Evolutionary conservation across 1,140 invertebrate genomes (phyloP).

Genomic region (Pissodes strobi): DNA sequence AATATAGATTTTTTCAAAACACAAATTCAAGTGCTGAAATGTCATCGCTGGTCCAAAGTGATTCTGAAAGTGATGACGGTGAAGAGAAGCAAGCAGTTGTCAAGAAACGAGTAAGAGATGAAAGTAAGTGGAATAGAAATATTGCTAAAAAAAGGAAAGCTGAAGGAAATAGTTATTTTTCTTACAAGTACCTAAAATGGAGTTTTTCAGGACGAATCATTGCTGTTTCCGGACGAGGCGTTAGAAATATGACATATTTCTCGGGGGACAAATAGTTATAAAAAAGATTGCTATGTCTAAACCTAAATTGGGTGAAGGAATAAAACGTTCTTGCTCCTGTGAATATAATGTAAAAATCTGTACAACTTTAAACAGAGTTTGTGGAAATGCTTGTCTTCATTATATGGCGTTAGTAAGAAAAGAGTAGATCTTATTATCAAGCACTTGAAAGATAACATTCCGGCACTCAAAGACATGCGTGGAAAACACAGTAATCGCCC

Average conservation of each 20-base stretch:
- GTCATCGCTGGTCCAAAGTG: background rate
- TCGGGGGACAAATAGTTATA: background rate
- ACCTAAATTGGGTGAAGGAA: background rate
- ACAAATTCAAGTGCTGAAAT: background rate
- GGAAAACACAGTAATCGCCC: background rate
- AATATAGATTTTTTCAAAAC: background rate
- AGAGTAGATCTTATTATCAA: background rate
- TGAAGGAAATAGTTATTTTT: slow-evolving; percentile 7
- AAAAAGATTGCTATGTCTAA: background rate
- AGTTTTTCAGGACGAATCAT: no score
- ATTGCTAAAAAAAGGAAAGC: slow-evolving; percentile 18
- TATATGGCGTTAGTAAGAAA: background rate
- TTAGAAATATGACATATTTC: slow-evolving; percentile 17
- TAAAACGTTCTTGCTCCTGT: background rate
- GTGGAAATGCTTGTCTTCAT: background rate
- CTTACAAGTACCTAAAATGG: no score
- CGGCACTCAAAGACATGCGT: background rate
- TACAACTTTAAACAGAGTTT: background rate
- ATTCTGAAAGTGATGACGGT: slow-evolving; percentile 12
- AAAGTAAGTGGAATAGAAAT: background rate
- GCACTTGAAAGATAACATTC: no score
- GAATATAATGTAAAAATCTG: slow-evolving; percentile 7
- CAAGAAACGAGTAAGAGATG: no score
- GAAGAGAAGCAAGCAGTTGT: slow-evolving; percentile 7
- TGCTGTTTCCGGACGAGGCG: no score